Evolutionary conservation across 2,888 invertebrate species (phyloP).

Genomic region (Heliothis peltigera): DNA sequence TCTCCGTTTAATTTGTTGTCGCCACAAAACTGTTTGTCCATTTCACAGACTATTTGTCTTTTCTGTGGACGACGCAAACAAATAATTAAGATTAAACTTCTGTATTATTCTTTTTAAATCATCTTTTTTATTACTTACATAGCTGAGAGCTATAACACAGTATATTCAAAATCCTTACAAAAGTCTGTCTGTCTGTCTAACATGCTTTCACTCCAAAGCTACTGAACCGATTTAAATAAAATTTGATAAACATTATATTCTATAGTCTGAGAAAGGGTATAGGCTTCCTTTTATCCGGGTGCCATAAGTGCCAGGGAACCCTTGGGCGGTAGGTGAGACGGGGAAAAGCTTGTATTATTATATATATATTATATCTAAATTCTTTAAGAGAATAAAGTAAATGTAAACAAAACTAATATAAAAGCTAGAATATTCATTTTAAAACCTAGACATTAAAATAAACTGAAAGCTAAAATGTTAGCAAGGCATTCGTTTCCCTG

Average conservation of each 20-base stretch:
- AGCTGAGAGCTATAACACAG: not conserved
- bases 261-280: no score
- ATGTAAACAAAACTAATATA: not conserved
- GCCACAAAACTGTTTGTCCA: not conserved
- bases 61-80: not conserved
- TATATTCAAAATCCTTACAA: no score
- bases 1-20: not conserved
- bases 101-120: not conserved
- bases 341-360: no score
- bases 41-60: conserved; percentile 13
- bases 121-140: not conserved
- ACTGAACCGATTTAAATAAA: no score
- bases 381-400: not conserved
- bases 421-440: not conserved
- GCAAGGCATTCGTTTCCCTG: not conserved
- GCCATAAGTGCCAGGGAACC: no score
- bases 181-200: no score
- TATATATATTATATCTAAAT: no score
- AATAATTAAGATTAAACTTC: not conserved
- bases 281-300: no score
- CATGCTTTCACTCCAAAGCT: no score
- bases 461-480: not conserved
- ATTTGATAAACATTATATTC: no score
- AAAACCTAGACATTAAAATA: conserved; percentile 2
- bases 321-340: no score